These are phyloP conservation scores for Setophaga coronata DNA, from an alignment of 2,113 vertebrate genomes.

Conservation along the genomic window DNA sequence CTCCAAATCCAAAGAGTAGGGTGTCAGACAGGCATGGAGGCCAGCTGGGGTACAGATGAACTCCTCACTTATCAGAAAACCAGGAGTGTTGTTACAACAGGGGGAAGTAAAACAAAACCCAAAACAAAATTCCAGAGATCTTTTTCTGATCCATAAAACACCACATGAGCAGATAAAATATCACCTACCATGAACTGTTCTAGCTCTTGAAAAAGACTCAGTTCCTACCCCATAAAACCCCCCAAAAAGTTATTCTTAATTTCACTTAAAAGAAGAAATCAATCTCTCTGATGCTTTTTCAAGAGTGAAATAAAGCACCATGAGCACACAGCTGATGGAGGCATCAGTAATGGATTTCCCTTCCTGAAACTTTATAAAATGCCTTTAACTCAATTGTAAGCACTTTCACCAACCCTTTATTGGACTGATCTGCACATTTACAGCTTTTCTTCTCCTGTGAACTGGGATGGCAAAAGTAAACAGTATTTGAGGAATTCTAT, in stretches of 20 bases:
- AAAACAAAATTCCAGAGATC: background rate
- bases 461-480: background rate
- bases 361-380: background rate
- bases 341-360: background rate
- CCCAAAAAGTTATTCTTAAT: background rate
- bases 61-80: background rate
- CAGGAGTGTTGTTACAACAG: accelerated
- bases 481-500: background rate
- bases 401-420: background rate
- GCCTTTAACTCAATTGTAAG: accelerated
- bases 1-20: background rate
- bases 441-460: background rate
- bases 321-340: background rate
- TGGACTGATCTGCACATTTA: background rate
- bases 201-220: background rate
- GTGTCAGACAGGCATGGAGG: background rate
- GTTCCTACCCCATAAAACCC: background rate
- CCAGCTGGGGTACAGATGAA: background rate
- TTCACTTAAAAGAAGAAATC: background rate
- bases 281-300: background rate
- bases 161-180: background rate
- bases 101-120: too few species aligned
- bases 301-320: background rate
- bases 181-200: background rate
- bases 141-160: background rate